Evolutionary conservation across 1,140 invertebrate species (phyloP), one percentile per base, ranked within the genome.

Genomic region (Nephila pilipes): DNA sequence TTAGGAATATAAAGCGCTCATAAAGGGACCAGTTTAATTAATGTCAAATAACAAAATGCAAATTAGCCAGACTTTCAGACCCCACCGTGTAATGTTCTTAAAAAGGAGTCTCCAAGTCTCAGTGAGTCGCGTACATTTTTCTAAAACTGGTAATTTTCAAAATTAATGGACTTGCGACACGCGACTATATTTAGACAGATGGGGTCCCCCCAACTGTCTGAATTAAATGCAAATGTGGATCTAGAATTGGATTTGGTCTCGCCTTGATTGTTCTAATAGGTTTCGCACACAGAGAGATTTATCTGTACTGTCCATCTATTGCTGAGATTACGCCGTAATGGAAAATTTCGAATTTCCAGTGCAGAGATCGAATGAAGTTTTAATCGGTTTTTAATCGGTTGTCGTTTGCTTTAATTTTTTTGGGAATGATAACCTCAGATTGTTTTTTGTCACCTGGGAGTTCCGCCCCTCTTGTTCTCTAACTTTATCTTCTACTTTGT

Each of bases 211-310:
- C 58, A 18, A 20, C 29, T 75, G 69, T 75, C 69, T 75, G 69
- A 75, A 75, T 75, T 32, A 75, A 75, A 75, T 75, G 69, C 69
- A 75, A 75, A 75, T 75, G 46, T 4, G 69, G 16, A 75, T 75
- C 29, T 36, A 29, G 29, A 75, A 75, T 75, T 75, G 69, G 29
- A 75, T 36, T 32, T 36, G 20, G 29, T 16, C 25, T 20, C 14
- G 69, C 69, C 14, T 36, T 75, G 69, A 75, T 75, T 75, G 69
- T 29, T 6, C 16, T 75, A 2, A 36, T 16, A 32, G 65, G 65
- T 32, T 75, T 12, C 25, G 18, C 25, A n/a, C 63, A 22, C 1
- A 22, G 58, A 22, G 1, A 22, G n/a, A 60, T 25, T 75, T 75
- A 75, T 75, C 69, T 75, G 5, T 6, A 29, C 6, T 32, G 29